Conservation (phyloP, 2,888 invertebrate species). For the Yponomeuta plumbellus region DNA sequence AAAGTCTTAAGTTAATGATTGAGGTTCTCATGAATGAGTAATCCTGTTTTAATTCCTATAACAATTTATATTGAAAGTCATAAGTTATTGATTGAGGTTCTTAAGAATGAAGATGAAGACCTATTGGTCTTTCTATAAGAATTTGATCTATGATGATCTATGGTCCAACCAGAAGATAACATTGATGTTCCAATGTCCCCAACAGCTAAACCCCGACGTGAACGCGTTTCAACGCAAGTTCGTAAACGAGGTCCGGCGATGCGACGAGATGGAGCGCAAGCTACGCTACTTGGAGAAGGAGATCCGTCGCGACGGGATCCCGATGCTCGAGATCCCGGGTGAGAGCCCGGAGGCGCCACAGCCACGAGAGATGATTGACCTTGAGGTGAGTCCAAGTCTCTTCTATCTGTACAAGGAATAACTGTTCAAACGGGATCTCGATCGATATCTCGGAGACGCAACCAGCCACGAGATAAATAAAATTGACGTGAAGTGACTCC, state of each 20-base stretch:
- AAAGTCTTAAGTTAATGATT: too few species aligned
- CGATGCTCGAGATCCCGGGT: constrained; percentile 96
- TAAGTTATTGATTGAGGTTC: too few species aligned
- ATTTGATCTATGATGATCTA: too few species aligned
- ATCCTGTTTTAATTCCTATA: too few species aligned
- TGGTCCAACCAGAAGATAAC: neutral
- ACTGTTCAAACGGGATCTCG: constrained; percentile 96
- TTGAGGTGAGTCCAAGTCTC: constrained; percentile 81
- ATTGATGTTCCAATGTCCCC: neutral
- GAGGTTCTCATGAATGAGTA: too few species aligned
- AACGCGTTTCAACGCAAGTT: constrained; percentile 99
- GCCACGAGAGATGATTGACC: constrained; percentile 98
- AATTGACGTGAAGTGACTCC: constrained; percentile 94
- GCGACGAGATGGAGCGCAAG: constrained; percentile 99
- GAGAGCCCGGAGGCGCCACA: constrained; percentile 99
- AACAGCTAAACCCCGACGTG: constrained; percentile 95
- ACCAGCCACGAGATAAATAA: constrained; percentile 94
- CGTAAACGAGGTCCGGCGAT: constrained; percentile 97
- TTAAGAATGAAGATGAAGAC: too few species aligned
- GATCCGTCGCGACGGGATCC: constrained; percentile 96
- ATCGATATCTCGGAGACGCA: constrained; percentile 99
- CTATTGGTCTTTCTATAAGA: too few species aligned
- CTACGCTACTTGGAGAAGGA: constrained; percentile 97
- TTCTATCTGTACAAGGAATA: constrained; percentile 77
- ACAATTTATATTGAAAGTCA: too few species aligned